Conservation (phyloP, 2,113 vertebrate genomes). For the Chlamydotis undulata region DNA sequence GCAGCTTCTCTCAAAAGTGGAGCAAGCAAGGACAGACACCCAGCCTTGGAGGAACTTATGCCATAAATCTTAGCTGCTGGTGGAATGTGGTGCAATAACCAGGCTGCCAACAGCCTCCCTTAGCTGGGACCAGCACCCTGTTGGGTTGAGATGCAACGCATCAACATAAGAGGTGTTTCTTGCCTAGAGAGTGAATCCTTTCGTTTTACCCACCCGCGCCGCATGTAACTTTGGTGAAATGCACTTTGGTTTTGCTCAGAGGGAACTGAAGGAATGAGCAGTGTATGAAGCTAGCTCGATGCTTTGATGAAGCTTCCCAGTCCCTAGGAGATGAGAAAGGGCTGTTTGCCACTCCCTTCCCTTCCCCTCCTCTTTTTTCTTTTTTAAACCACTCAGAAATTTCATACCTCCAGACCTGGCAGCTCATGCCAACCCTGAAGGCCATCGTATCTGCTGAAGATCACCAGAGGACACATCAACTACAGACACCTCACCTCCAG, state of each 20-base stretch:
- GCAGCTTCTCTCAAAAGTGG: background rate
- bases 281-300: background rate
- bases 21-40: fast-evolving
- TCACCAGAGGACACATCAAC: background rate
- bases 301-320: background rate
- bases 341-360: background rate
- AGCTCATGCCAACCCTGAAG: background rate
- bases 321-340: background rate
- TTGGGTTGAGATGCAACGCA: background rate
- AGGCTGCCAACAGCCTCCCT: background rate
- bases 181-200: background rate
- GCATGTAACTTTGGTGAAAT: background rate
- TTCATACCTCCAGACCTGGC: background rate
- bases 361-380: background rate
- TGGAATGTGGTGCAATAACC: no score
- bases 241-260: background rate
- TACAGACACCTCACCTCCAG: background rate
- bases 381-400: background rate
- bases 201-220: fast-evolving
- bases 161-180: fast-evolving
- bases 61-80: background rate
- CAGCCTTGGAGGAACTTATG: background rate
- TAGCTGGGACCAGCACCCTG: background rate
- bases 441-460: background rate
- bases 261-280: background rate